These are phyloP conservation scores for Chouioia cunea DNA, from an alignment of 2,888 invertebrate genomes.

Conservation along the genomic window DNA sequence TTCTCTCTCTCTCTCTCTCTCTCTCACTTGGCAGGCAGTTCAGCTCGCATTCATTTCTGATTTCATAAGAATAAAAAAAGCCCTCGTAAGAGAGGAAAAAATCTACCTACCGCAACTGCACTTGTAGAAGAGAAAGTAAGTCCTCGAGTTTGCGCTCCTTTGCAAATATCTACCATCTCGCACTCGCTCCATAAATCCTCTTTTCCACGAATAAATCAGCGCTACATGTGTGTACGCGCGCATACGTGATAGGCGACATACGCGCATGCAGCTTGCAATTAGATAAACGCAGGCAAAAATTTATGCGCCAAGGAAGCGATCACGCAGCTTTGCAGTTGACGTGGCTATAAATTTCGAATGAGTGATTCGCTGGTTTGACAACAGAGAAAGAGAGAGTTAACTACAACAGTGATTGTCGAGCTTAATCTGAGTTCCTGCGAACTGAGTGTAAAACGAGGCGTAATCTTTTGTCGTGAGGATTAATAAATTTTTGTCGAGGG, in stretches of 20 bases:
- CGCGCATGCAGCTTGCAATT: slow-evolving; percentile 23
- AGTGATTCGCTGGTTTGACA: slow-evolving; percentile 22
- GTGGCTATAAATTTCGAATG: background rate
- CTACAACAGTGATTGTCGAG: too few relatives aligned
- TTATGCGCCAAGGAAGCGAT: slow-evolving; percentile 32
- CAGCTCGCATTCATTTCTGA: too few relatives aligned
- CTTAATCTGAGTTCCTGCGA: too few relatives aligned
- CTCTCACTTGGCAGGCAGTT: too few relatives aligned
- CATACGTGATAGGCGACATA: too few relatives aligned
- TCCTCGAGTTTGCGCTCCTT: slow-evolving; percentile 4
- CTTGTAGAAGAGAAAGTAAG: background rate
- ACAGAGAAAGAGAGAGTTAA: too few relatives aligned
- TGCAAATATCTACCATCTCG: slow-evolving; percentile 3
- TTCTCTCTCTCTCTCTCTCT: slow-evolving; percentile 2
- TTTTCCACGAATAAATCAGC: slow-evolving; percentile 20
- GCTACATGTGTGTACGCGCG: background rate
- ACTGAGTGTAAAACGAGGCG: too few relatives aligned
- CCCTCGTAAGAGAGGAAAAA: background rate
- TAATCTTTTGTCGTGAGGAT: too few relatives aligned
- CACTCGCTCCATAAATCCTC: slow-evolving; percentile 6
- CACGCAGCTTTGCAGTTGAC: slow-evolving; percentile 16
- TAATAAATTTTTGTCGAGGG: too few relatives aligned
- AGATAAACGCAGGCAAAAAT: slow-evolving; percentile 39
- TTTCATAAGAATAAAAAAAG: too few relatives aligned
- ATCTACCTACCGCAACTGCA: background rate